Conservation (phyloP, 1,140 invertebrate species). For the Frieseomelitta varia region DNA sequence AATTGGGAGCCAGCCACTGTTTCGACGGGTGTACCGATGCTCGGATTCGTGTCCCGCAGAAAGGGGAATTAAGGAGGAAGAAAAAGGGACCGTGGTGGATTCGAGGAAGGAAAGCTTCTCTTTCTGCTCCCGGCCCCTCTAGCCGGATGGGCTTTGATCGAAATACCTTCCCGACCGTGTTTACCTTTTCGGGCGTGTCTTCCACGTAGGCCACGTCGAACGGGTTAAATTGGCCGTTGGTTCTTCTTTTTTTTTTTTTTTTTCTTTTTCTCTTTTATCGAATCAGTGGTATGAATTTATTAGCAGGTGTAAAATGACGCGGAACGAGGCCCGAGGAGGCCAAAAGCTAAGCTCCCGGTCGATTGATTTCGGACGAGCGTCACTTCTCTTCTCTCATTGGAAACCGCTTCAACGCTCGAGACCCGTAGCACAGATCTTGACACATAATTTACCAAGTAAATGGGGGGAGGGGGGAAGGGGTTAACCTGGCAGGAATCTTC, state of each 20-base stretch:
- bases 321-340: not conserved
- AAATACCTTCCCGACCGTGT: constrained; percentile 32
- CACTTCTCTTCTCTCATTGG: too few relatives aligned
- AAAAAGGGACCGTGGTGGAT: constrained; percentile 35
- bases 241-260: too few relatives aligned
- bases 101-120: constrained; percentile 50
- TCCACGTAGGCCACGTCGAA: constrained; percentile 5
- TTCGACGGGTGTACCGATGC: constrained; percentile 75
- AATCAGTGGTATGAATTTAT: constrained; percentile 5
- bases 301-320: not conserved
- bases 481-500: not conserved
- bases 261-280: not conserved
- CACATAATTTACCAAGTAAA: not conserved
- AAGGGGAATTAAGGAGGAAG: constrained; percentile 57
- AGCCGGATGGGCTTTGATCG: constrained; percentile 27
- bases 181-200: constrained; percentile 34
- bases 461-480: not conserved
- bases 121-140: not conserved
- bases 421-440: not conserved
- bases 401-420: not conserved
- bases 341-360: too few relatives aligned
- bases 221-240: not conserved
- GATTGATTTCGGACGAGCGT: not conserved
- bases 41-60: constrained; percentile 76
- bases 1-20: constrained; percentile 81